Conservation (phyloP, 2,888 invertebrate species). For the Drosophila peninsularis region DNA sequence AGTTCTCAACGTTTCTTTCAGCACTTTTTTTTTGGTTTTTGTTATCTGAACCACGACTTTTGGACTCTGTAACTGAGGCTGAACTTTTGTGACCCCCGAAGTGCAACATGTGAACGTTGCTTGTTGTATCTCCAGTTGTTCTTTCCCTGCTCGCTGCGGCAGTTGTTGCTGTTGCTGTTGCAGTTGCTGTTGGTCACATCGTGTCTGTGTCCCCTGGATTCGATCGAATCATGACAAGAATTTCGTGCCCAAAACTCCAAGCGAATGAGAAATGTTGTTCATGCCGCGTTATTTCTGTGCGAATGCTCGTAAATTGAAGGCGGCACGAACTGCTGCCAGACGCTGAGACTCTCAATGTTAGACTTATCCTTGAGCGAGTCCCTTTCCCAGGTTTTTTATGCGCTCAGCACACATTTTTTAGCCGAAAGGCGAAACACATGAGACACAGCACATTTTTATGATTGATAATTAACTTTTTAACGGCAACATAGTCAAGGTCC, state of each 20-base stretch:
- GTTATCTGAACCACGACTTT: constrained; percentile 62
- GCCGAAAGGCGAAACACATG: constrained; percentile 31
- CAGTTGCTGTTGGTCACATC: constrained; percentile 54
- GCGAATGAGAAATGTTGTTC: constrained; percentile 77
- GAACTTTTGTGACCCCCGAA: constrained; percentile 67
- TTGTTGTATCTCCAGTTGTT: constrained; percentile 20
- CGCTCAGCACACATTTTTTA: constrained; percentile 15
- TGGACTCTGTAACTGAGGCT: constrained; percentile 40
- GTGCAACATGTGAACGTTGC: constrained; percentile 73
- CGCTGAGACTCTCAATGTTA: constrained; percentile 33
- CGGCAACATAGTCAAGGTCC: constrained; percentile 59
- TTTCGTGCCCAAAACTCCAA: constrained; percentile 79
- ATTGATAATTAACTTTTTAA: constrained; percentile 70
- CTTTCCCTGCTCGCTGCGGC: constrained; percentile 9
- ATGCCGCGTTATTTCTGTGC: constrained; percentile 78
- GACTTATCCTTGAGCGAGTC: constrained; percentile 66
- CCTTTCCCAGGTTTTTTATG: constrained; percentile 36
- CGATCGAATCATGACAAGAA: constrained; percentile 83
- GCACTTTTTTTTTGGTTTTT: constrained; percentile 11
- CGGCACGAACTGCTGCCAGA: constrained; percentile 73
- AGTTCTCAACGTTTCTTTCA: constrained; percentile 18
- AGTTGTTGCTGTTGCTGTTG: constrained; percentile 7
- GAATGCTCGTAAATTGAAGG: constrained; percentile 77
- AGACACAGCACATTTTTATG: constrained; percentile 49
- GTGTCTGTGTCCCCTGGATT: constrained; percentile 69